A percentile compares a stretch with the other conserved stretches of the same genome.
These are phyloP conservation scores for Leptodactylus fallax DNA, from an alignment of 2,797 vertebrate species.

Conservation along the genomic window DNA sequence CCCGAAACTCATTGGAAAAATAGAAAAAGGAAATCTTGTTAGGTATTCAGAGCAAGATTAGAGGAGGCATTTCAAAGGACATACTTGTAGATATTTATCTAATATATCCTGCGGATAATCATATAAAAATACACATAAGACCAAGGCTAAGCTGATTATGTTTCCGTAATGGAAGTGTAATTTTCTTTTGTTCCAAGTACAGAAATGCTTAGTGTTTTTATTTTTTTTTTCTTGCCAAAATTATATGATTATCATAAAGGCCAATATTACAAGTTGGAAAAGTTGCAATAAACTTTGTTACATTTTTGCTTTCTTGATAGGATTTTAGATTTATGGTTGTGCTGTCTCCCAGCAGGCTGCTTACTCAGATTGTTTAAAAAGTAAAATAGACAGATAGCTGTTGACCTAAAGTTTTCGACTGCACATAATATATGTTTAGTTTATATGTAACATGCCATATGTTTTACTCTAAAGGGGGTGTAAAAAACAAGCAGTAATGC, in stretches of 20 bases:
- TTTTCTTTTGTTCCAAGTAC: conserved; percentile 66
- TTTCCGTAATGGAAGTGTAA: conserved; percentile 67
- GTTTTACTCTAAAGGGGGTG: background rate
- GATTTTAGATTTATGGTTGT: conserved; percentile 35
- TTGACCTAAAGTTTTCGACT: conserved; percentile 1
- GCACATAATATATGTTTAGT: background rate
- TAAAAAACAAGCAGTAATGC: background rate
- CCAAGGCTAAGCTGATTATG: conserved; percentile 68
- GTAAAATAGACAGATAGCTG: background rate
- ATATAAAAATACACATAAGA: conserved; percentile 66
- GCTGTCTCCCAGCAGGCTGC: conserved; percentile 3
- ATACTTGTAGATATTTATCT: conserved; percentile 69
- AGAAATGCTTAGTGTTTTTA: conserved; percentile 66
- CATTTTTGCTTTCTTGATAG: conserved; percentile 55
- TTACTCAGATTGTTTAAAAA: background rate
- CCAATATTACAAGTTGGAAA: conserved; percentile 62
- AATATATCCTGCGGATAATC: conserved; percentile 71
- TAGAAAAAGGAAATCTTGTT: conserved; percentile 66
- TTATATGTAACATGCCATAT: background rate
- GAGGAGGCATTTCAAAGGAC: conserved; percentile 70
- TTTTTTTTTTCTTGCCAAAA: conserved; percentile 64
- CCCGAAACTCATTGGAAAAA: conserved; percentile 58
- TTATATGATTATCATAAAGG: conserved; percentile 66
- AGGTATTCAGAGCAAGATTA: conserved; percentile 69
- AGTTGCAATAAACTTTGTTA: conserved; percentile 63